phyloP scores from a whole-genome alignment of 2,797 vertebrate species.

The Arnoldichthys spilopterus region DNA sequence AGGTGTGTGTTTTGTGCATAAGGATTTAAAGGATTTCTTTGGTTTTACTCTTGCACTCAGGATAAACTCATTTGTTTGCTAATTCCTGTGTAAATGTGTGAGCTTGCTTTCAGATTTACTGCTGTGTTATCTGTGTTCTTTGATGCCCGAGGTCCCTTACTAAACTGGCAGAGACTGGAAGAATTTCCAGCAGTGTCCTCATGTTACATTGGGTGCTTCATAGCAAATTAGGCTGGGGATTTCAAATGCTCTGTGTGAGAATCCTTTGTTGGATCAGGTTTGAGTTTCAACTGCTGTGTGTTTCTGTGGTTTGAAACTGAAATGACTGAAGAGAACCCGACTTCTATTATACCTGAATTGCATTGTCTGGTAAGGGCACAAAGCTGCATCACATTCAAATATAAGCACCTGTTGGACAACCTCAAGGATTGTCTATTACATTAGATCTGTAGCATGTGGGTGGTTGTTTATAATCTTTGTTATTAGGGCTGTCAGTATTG shows the following conservation, averaged over 20 bases:
- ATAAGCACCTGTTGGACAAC: background rate
- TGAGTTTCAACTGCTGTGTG: constrained; percentile 2
- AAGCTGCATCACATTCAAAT: background rate
- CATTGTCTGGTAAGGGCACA: background rate
- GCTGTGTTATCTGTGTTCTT: background rate
- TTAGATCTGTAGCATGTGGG: background rate
- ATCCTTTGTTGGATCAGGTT: background rate
- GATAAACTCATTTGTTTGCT: background rate
- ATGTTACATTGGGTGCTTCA: background rate
- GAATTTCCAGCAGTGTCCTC: background rate
- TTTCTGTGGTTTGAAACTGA: constrained; percentile 18
- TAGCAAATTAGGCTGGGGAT: background rate
- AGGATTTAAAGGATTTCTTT: background rate
- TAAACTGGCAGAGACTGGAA: background rate
- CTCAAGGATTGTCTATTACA: background rate
- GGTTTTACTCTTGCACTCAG: background rate
- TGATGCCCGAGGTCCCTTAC: background rate
- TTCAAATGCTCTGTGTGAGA: background rate
- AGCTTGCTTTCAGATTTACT: background rate
- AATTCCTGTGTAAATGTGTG: no score
- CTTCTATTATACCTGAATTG: background rate
- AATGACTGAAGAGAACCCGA: background rate
- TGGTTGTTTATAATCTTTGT: background rate
- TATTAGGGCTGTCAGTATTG: background rate
- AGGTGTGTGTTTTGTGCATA: no score